Evolutionary conservation across 2,888 invertebrate species (phyloP).

Genomic region (Eupelmus urozonus): DNA sequence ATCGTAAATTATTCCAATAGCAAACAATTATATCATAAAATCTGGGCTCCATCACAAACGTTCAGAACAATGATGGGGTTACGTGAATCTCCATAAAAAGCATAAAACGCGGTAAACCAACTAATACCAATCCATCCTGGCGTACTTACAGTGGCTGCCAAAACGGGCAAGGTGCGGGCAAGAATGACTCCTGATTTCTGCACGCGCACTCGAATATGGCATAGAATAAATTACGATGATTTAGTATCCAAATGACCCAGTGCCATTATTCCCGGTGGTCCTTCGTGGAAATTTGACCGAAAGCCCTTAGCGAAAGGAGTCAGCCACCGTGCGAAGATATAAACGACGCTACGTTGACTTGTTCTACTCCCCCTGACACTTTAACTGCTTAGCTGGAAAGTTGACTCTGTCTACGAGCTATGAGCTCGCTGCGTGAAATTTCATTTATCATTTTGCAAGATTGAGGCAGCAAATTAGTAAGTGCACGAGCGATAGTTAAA

Average conservation of each 20-base stretch:
- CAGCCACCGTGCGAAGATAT: neutral
- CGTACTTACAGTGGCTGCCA: neutral
- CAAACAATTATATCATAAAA: neutral
- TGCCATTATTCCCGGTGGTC: constrained; percentile 55
- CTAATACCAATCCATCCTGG: constrained; percentile 1
- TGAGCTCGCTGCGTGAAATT: neutral
- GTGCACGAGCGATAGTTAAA: no score
- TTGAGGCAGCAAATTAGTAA: no score
- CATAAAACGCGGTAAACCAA: constrained; percentile 54
- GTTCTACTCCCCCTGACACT: constrained; percentile 34
- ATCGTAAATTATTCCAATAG: no score
- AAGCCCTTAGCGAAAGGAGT: constrained; percentile 52
- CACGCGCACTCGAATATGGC: constrained; percentile 28
- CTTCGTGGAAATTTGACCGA: constrained; percentile 49
- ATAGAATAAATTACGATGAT: constrained; percentile 58
- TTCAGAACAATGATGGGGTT: constrained; percentile 28
- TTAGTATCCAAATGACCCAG: constrained; percentile 63
- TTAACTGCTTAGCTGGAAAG: constrained; percentile 17
- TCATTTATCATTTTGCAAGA: constrained; percentile 15
- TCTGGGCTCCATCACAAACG: neutral
- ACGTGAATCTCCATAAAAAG: constrained; percentile 42
- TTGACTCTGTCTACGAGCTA: no score
- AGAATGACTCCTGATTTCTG: no score
- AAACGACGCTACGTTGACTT: neutral
- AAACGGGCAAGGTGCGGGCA: constrained; percentile 4